These are phyloP conservation scores for Odontesthes bonariensis DNA, from an alignment of 2,113 vertebrate species.

Conservation along the genomic window DNA sequence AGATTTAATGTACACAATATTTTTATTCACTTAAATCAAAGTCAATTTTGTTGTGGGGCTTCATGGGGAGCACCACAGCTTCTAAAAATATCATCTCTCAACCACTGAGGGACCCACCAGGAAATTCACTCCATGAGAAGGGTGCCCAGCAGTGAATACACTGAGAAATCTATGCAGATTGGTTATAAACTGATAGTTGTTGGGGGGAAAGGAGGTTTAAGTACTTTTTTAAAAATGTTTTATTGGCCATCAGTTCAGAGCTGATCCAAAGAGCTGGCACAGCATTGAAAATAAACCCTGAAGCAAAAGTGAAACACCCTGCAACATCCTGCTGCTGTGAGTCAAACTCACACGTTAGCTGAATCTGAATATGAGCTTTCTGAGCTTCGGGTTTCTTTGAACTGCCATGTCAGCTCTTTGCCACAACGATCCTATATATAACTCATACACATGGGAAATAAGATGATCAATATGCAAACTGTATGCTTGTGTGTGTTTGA, in stretches of 20 bases:
- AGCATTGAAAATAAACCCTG: slow-evolving; percentile 40
- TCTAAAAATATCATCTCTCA: slow-evolving; percentile 50
- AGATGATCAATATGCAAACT: slow-evolving; percentile 75
- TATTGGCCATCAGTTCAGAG: slow-evolving; percentile 16
- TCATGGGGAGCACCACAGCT: slow-evolving; percentile 33
- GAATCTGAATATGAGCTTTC: slow-evolving; percentile 45
- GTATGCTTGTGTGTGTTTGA: slow-evolving; percentile 68
- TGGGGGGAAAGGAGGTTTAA: slow-evolving; percentile 17
- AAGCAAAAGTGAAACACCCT: slow-evolving; percentile 32
- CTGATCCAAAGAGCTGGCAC: slow-evolving; percentile 29
- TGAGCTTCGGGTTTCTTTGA: slow-evolving; percentile 45
- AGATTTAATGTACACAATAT: slow-evolving; percentile 47
- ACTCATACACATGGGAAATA: slow-evolving; percentile 35
- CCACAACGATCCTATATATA: slow-evolving; percentile 16
- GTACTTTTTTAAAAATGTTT: slow-evolving; percentile 9
- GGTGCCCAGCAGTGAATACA: slow-evolving; percentile 55
- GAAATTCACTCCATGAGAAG: slow-evolving; percentile 60
- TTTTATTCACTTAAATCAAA: slow-evolving; percentile 30
- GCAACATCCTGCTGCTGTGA: slow-evolving; percentile 44
- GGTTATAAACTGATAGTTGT: slow-evolving; percentile 34
- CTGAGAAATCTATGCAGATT: slow-evolving; percentile 75
- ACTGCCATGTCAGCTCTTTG: slow-evolving; percentile 51
- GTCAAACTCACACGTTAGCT: slow-evolving; percentile 28
- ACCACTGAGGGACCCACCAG: slow-evolving; percentile 68
- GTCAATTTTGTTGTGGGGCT: slow-evolving; percentile 37